Conservation (phyloP, 2,797 vertebrate genomes). For the Macrochelys suwanniensis region DNA sequence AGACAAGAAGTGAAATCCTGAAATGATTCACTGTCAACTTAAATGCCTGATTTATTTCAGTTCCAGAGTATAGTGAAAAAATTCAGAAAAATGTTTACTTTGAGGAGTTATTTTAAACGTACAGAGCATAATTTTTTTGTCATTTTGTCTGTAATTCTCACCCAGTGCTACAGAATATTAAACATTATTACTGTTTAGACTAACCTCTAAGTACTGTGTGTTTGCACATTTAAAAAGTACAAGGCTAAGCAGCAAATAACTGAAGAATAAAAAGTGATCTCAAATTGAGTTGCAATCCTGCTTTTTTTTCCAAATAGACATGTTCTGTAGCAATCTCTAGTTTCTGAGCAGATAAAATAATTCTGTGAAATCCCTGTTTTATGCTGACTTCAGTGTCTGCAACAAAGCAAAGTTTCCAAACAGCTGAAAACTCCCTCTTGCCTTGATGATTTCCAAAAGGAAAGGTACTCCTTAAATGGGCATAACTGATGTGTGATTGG, state of each 20-base stretch:
- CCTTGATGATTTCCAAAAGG: constrained; percentile 74
- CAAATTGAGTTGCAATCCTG: background rate
- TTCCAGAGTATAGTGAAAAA: background rate
- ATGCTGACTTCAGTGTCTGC: background rate
- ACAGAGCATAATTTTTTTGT: background rate
- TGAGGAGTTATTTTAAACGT: background rate
- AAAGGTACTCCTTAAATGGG: constrained; percentile 93
- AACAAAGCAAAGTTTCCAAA: constrained; percentile 47
- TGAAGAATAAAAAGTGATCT: background rate
- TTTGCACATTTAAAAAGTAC: background rate
- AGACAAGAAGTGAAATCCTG: constrained; percentile 26
- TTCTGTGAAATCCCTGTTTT: constrained; percentile 34
- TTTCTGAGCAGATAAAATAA: background rate
- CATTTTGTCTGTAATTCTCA: accelerated
- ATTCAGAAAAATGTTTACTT: background rate
- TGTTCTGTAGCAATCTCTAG: background rate
- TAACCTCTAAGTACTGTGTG: background rate
- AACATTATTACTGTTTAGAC: background rate
- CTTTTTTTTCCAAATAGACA: background rate
- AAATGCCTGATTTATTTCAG: background rate
- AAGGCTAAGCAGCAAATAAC: background rate
- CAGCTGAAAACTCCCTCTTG: constrained; percentile 57
- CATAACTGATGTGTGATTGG: constrained; percentile 85
- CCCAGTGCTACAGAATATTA: accelerated
- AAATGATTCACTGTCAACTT: background rate